A percentile compares a stretch with the other conserved stretches of the same genome.
Evolutionary conservation across 2,797 vertebrate species (phyloP).

Genomic region (Typhlichthys eigenmanni): DNA sequence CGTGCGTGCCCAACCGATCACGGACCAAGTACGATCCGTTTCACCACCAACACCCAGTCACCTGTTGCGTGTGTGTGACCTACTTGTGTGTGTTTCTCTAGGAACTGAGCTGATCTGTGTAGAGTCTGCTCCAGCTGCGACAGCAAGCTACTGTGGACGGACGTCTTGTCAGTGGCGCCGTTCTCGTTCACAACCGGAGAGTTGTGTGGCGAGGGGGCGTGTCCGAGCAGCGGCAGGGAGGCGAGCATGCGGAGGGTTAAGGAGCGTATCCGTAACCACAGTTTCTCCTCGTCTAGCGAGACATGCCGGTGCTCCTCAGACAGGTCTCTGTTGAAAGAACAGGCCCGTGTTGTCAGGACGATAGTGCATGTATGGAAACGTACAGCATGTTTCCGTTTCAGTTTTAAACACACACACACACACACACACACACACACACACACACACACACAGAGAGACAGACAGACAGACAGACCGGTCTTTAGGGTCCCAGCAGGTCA

Average conservation of each 20-base stretch:
- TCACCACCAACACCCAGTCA: no score
- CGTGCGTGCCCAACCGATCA: no score
- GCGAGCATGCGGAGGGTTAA: conserved; percentile 88
- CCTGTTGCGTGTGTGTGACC: not conserved
- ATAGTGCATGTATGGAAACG: no score
- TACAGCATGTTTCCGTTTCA: no score
- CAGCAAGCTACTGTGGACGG: conserved; percentile 79
- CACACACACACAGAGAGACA: no score
- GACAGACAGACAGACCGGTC: conserved; percentile 73
- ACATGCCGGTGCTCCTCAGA: conserved; percentile 84
- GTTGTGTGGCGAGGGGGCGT: conserved; percentile 81
- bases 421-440: not conserved
- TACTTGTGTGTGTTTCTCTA: conserved; percentile 73
- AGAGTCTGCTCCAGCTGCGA: conserved; percentile 83
- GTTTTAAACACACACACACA: no score
- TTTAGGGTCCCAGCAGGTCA: conserved; percentile 92
- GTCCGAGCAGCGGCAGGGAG: conserved; percentile 78
- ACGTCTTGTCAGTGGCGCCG: conserved; percentile 84
- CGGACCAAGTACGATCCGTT: no score
- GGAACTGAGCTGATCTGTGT: conserved; percentile 80
- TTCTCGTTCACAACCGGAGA: conserved; percentile 87
- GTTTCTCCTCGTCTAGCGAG: conserved; percentile 89
- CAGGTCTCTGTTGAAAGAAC: conserved; percentile 75
- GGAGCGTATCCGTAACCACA: conserved; percentile 91
- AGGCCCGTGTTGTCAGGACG: not conserved